A percentile compares a stretch with the other conserved stretches of the same genome.
Conservation (phyloP, 53 echinoderm and acorn worm genomes). For the Astropecten irregularis region DNA sequence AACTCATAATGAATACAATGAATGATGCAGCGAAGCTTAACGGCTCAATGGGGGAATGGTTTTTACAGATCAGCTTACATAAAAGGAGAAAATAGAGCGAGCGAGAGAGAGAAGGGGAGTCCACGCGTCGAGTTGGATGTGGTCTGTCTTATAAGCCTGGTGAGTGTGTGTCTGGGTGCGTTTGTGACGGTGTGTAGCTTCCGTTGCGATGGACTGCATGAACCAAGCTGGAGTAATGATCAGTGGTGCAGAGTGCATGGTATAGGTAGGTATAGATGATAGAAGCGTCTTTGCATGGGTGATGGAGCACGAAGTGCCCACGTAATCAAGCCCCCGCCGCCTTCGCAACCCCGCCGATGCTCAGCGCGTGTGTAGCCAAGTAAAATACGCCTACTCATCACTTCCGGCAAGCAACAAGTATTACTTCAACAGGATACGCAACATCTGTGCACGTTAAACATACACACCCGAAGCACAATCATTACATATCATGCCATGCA, state of each 20-base stretch:
- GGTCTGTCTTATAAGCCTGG: no score
- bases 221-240: conserved; percentile 14
- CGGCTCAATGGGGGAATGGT: background rate
- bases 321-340: background rate
- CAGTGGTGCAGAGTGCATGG: conserved; percentile 3
- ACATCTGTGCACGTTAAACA: no score
- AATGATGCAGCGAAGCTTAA: background rate
- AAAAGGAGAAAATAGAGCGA: background rate
- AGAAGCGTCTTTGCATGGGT: conserved; percentile 17
- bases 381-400: conserved; percentile 32
- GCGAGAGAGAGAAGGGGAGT: background rate
- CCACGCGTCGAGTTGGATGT: no score
- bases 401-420: conserved; percentile 50
- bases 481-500: no score
- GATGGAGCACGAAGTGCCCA: conserved; percentile 24
- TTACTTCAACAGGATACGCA: no score
- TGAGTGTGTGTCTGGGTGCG: no score
- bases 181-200: no score
- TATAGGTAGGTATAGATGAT: no score
- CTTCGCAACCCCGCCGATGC: background rate
- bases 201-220: no score
- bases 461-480: no score
- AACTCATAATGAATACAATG: conserved; percentile 4
- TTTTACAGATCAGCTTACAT: background rate
- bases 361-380: conserved; percentile 16